phyloP scores from a whole-genome alignment of 2,888 invertebrate species.

The Alcis repandata region DNA sequence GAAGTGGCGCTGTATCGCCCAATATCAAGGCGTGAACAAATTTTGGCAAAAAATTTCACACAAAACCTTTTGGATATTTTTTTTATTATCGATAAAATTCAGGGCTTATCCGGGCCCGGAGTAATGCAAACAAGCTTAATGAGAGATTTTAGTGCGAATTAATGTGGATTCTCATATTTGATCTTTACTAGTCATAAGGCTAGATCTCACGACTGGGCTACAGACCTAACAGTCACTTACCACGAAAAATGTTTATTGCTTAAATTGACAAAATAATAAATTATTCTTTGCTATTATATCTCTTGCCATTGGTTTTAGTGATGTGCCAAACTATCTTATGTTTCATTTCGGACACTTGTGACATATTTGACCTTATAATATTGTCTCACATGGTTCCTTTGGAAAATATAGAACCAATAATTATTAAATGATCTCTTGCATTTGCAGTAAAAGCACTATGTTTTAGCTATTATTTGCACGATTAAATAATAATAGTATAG shows the following conservation, averaged over 20 bases:
- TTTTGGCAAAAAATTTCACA: no score
- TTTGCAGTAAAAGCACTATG: slow-evolving; percentile 30
- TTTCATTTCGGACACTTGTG: slow-evolving; percentile 17
- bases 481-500: slow-evolving; percentile 17
- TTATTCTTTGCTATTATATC: slow-evolving; percentile 12
- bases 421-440: slow-evolving; percentile 18
- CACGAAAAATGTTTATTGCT: no score
- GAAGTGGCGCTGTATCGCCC: background rate
- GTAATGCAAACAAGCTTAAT: background rate
- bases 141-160: background rate
- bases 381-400: background rate
- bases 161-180: background rate
- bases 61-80: no score
- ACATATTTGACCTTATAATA: slow-evolving; percentile 5
- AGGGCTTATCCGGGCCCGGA: background rate
- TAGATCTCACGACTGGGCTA: background rate
- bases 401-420: background rate
- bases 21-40: background rate
- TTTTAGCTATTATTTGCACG: slow-evolving; percentile 22
- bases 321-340: slow-evolving; percentile 59
- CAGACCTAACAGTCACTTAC: background rate
- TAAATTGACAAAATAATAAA: background rate
- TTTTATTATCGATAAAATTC: no score
- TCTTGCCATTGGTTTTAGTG: slow-evolving; percentile 47
- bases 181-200: background rate